phyloP scores from a whole-genome alignment of 92 coral and sea anemone genomes.

The Palythoa grandiflora region DNA sequence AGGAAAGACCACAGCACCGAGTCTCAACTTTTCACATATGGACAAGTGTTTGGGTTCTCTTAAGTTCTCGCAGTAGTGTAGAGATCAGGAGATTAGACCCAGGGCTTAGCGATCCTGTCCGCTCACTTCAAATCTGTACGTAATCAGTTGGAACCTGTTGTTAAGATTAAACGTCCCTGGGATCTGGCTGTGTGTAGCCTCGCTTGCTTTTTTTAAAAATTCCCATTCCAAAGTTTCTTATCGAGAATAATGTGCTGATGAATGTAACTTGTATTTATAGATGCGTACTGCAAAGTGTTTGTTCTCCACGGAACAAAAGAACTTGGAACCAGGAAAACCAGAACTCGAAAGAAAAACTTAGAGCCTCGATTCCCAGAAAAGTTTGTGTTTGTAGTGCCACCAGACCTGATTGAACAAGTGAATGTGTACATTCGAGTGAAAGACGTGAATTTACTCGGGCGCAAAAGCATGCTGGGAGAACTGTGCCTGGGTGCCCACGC shows the following conservation, averaged over 20 bases:
- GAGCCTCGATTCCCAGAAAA: constrained; percentile 83
- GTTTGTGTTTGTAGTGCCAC: constrained; percentile 67
- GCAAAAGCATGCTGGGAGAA: constrained; percentile 83
- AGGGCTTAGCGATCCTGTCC: too few species aligned
- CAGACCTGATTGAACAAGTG: constrained; percentile 75
- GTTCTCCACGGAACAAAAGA: constrained; percentile 85
- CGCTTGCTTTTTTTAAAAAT: too few species aligned
- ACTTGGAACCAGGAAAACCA: constrained; percentile 78
- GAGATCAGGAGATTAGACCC: too few species aligned
- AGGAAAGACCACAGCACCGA: too few species aligned
- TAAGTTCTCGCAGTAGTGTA: too few species aligned
- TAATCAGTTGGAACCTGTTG: too few species aligned
- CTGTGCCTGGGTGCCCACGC: constrained; percentile 88
- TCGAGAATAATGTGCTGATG: not conserved
- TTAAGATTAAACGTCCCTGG: too few species aligned
- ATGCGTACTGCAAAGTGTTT: constrained; percentile 90
- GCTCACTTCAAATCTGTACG: too few species aligned
- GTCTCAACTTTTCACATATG: too few species aligned
- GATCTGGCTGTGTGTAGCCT: too few species aligned
- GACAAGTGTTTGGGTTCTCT: too few species aligned
- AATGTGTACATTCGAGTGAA: constrained; percentile 89
- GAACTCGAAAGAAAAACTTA: constrained; percentile 80
- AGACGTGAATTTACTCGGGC: constrained; percentile 81
- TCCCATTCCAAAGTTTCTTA: not conserved
- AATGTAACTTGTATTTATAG: constrained; percentile 43